phyloP scores from a whole-genome alignment of 2,113 vertebrate species.

The Crotophaga sulcirostris region DNA sequence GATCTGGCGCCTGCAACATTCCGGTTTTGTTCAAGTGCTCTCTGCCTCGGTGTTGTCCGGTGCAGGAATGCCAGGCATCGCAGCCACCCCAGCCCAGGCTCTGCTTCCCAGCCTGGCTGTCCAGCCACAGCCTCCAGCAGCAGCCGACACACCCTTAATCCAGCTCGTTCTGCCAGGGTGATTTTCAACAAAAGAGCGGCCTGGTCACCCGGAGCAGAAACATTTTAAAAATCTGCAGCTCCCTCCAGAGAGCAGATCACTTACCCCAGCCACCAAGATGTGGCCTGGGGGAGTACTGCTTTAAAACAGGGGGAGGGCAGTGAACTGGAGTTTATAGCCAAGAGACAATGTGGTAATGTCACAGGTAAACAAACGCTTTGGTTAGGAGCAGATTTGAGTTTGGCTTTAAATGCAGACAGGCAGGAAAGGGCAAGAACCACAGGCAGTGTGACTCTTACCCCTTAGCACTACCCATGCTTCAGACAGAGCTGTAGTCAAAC shows the following conservation, averaged over 20 bases:
- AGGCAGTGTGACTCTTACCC: fast-evolving
- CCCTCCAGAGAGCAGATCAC: fast-evolving
- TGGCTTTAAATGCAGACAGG: neutral
- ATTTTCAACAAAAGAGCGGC: neutral
- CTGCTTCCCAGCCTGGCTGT: neutral
- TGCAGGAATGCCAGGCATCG: fast-evolving
- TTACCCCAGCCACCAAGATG: neutral
- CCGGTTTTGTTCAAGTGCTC: neutral
- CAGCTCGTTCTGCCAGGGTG: neutral
- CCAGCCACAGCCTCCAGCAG: neutral
- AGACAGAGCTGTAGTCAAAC: fast-evolving
- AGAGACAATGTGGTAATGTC: neutral
- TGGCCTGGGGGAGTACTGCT: neutral
- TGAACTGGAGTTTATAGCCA: neutral
- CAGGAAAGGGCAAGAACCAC: neutral
- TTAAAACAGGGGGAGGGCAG: neutral
- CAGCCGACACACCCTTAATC: neutral
- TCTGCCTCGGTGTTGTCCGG: neutral
- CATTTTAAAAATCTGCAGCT: neutral
- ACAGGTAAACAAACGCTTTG: neutral
- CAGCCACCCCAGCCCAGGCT: neutral
- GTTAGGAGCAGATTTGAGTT: neutral
- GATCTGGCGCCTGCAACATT: neutral
- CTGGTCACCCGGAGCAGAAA: neutral
- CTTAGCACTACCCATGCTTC: fast-evolving